Evolutionary conservation across 2,113 vertebrate genomes (phyloP).

Genomic region (Alouatta palliata): DNA sequence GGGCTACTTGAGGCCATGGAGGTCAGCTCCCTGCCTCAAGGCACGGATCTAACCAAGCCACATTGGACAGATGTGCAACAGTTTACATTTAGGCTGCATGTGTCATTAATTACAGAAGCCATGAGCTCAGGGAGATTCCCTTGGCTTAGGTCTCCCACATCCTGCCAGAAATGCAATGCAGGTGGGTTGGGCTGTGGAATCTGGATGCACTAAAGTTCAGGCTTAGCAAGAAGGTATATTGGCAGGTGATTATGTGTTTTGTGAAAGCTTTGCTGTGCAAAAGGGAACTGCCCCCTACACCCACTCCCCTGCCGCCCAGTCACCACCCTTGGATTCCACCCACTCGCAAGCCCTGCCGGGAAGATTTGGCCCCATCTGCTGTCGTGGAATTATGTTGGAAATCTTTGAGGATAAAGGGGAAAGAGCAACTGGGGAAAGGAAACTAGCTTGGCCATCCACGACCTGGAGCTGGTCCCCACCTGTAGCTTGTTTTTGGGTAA

Average conservation of each 20-base stretch:
- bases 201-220: background rate
- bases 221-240: background rate
- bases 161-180: background rate
- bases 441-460: background rate
- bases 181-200: background rate
- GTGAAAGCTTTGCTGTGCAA: background rate
- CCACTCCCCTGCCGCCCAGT: too few species aligned
- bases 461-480: background rate
- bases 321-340: background rate
- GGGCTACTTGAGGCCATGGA: background rate
- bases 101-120: constrained; percentile 3
- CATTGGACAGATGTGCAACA: background rate
- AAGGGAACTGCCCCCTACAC: background rate
- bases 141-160: too few species aligned
- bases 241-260: background rate
- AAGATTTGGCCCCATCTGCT: background rate
- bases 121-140: background rate
- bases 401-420: background rate
- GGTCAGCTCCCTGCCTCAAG: background rate
- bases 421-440: background rate
- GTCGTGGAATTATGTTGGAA: background rate
- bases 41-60: background rate
- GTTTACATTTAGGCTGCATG: background rate
- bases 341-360: background rate
- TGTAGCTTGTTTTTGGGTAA: background rate